These are phyloP conservation scores for Agelaius phoeniceus DNA, from an alignment of 2,113 vertebrate species.

Conservation along the genomic window DNA sequence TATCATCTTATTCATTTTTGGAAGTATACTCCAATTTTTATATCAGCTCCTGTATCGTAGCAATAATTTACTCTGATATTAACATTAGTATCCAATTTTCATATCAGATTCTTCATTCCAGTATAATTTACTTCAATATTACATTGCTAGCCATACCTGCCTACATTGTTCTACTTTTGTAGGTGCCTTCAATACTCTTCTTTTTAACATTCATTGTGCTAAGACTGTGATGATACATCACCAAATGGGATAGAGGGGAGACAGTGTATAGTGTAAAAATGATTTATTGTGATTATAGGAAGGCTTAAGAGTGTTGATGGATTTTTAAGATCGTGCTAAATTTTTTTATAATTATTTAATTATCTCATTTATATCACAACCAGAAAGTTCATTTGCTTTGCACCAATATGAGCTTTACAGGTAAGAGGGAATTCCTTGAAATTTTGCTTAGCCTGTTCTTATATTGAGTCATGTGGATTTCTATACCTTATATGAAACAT, in stretches of 20 bases:
- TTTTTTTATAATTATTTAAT: slow-evolving; percentile 28
- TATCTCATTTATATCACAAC: not conserved
- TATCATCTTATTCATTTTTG: not conserved
- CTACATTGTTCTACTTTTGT: not conserved
- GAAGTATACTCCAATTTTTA: not conserved
- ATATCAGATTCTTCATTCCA: not conserved
- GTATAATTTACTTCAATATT: not conserved
- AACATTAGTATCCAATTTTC: not conserved
- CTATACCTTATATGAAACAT: slow-evolving; percentile 8
- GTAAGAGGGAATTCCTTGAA: not conserved
- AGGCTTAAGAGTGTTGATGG: not conserved
- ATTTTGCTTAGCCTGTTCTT: slow-evolving; percentile 4
- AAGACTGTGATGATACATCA: not conserved
- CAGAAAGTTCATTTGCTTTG: slow-evolving; percentile 16
- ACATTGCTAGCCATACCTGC: not conserved
- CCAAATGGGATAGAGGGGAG: not conserved
- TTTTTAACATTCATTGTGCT: not conserved
- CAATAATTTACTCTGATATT: slow-evolving; percentile 1
- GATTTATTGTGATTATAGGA: not conserved
- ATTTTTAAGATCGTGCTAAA: not conserved
- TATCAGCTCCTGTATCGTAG: not conserved
- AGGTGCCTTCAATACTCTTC: not conserved
- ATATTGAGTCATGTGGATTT: not conserved
- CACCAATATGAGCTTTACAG: not conserved
- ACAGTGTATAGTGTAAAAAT: not conserved